Evolutionary conservation across 2,888 invertebrate species (phyloP), one percentile per base, ranked within the genome.

Genomic region (Antitype chi): DNA sequence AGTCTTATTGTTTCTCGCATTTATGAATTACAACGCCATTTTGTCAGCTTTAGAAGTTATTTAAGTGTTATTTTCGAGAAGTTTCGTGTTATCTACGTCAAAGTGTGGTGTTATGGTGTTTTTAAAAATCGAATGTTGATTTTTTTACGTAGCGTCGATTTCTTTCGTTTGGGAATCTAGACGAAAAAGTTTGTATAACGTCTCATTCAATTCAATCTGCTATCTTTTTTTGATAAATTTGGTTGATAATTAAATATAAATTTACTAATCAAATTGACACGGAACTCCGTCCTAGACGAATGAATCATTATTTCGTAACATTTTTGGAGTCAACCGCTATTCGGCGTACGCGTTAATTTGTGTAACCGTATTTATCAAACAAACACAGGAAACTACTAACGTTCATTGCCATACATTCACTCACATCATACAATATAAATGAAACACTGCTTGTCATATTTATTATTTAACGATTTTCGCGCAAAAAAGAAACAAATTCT

Each of bases 1-100:
- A 92, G 91, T 89, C 84, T 87, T 94, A 95, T 95, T 95, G 95
- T 95, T 94, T 93, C 91, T 89, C 90, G 90, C 89, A 90, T 91
- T 94, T 92, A 91, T 90, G 89, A 91, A 92, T 92, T 91, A 91
- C 91, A 91, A 91, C 95, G 95, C 95, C 95, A 95, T 95, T 95
- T 95, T 95, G 94, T 88, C 84, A 78, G 82, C 85, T 86, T 82
- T 78, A 74, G 28, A 64, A 80, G 84, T 81, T 89, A 89, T 87
- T 87, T 82, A 78, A 66, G 85, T 83, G 86, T 84, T 89, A 85
- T 85, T 90, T 88, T 87, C 66, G 66, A 43, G 25, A 80, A 68
- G 47, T 70, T 71, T 76, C 67, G n/a, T 79, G 43, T 49, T 59
- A 67, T 1, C 47, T 62, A 67, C 63, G 63, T 74, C 43, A 59